These are phyloP conservation scores for Polydesmus complanatus DNA, from an alignment of 2,888 invertebrate species.

Conservation along the genomic window DNA sequence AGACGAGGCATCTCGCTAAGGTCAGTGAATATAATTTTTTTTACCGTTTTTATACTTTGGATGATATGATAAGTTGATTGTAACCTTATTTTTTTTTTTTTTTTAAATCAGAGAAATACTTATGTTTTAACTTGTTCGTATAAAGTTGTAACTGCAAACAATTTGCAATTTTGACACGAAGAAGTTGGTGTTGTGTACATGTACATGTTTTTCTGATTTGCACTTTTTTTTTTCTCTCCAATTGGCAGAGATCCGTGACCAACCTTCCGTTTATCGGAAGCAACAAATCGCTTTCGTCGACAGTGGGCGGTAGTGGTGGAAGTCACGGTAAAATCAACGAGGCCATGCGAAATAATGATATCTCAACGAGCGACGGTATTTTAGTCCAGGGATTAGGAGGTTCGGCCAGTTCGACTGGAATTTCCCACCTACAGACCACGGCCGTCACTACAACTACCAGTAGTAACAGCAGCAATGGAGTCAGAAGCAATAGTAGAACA, in stretches of 20 bases:
- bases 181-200: too few relatives aligned
- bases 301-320: neutral
- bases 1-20: neutral
- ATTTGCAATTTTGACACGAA: neutral
- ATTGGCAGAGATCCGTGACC: conserved; percentile 6
- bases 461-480: neutral
- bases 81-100: too few relatives aligned
- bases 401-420: neutral
- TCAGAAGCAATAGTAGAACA: neutral
- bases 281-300: conserved; percentile 3
- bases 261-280: conserved; percentile 9
- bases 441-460: neutral
- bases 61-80: neutral
- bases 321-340: neutral
- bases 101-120: neutral
- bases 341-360: neutral
- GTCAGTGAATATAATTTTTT: neutral
- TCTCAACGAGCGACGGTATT: neutral
- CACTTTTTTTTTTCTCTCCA: neutral
- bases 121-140: neutral
- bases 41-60: neutral
- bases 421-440: neutral
- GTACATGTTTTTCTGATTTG: too few relatives aligned
- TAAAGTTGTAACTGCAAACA: neutral
- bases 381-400: neutral